Base-by-base conservation (phyloP, 2,113 vertebrate species). In the Apeltes quadracus region DNA sequence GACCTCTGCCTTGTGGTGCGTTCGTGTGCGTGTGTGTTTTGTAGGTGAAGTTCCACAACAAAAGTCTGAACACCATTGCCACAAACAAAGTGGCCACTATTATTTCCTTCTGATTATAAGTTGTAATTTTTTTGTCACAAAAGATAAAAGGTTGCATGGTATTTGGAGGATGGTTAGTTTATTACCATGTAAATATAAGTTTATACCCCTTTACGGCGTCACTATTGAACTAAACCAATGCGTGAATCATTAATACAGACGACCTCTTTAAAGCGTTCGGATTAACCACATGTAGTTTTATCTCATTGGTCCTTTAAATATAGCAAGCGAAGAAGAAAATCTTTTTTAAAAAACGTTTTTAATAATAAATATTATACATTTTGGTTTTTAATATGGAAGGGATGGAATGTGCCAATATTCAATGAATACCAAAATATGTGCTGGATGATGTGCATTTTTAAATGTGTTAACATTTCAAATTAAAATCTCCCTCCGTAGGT, bases 1-100 rank as follows among this genome's bases (percentile, higher is more conserved):
- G 98, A 99, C 90, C 93, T 99, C 59, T 98, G 98, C 78, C 91
- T 99, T 7, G 95, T 99, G 75, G 98, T 98, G 86, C 77, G 96
- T 93, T 5, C 11, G 20, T 57, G 14, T 50, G 38, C 44, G 56
- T 61, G 15, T 44, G 7, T 64, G 22, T 58, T 50, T 43, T 56
- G 53, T 18, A 6, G 3, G 50, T 15, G 12, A 10, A 51, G 48
- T 23, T 25, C 16, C 18, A 39, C 34, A 59, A 36, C 13, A 20
- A 9, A 44, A 62, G n/a, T 18, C 32, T 34, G 5, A 29, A 13
- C n/a, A 8, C 11, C 20, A 7, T 23, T 54, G 36, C 16, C 38
- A 14, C 50, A 27, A 5, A 14, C 41, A 23, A 32, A 32, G 25
- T 34, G 11, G 1, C 2, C 7, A 22, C 14, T 34, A 34, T 22